A percentile compares a stretch with the other conserved stretches of the same genome.
phyloP scores from a whole-genome alignment of 2,113 vertebrate species.

The Scomber japonicus region DNA sequence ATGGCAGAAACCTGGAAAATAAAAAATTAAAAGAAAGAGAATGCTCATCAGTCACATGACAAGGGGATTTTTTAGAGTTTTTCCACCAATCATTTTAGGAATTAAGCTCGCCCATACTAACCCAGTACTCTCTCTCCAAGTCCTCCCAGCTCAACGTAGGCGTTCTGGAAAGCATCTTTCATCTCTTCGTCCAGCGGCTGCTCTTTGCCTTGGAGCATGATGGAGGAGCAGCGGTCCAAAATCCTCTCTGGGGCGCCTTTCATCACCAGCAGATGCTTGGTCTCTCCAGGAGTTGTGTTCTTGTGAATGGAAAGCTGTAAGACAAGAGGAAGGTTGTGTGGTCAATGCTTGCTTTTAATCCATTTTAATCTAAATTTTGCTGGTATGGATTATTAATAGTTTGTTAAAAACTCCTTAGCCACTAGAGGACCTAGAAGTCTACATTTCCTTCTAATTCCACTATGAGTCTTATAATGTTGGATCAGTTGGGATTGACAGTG shows the following conservation, averaged over 20 bases:
- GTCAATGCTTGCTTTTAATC: not conserved
- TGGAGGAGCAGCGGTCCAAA: constrained; percentile 91
- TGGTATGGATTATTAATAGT: not conserved
- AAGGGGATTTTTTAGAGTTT: not conserved
- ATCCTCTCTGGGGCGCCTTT: constrained; percentile 95
- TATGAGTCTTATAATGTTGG: no score
- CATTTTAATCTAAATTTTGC: not conserved
- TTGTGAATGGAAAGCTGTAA: constrained; percentile 92
- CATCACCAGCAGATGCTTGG: constrained; percentile 92
- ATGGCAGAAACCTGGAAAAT: constrained; percentile 90
- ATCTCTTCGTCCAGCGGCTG: constrained; percentile 89
- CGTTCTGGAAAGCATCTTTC: constrained; percentile 91
- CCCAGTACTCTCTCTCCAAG: constrained; percentile 92
- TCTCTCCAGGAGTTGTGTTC: constrained; percentile 78
- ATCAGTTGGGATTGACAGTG: no score
- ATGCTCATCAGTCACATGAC: not conserved
- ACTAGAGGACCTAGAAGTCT: constrained; percentile 37
- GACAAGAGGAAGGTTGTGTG: not conserved
- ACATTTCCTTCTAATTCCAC: not conserved
- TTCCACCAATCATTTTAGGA: not conserved
- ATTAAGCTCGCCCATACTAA: constrained; percentile 48
- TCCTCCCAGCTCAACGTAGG: constrained; percentile 92
- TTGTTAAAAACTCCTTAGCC: not conserved
- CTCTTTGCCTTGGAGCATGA: constrained; percentile 90
- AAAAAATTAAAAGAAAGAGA: not conserved